Evolutionary conservation across 2,888 invertebrate genomes (phyloP).

Genomic region (Deilephila porcellus): DNA sequence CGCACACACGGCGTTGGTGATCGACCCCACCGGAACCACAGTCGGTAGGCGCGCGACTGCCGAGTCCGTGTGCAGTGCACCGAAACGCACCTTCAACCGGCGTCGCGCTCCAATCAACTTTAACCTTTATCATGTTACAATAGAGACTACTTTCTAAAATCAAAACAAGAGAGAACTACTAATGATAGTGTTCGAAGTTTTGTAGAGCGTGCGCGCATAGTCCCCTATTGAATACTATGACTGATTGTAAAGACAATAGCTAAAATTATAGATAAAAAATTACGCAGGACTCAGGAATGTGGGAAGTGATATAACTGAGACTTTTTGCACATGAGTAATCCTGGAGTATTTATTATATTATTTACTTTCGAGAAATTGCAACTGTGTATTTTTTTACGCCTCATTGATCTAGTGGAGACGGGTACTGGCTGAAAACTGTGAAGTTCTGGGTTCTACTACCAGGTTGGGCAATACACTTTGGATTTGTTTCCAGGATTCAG

Average conservation of each 20-base stretch:
- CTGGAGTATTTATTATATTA: not conserved
- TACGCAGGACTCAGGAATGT: slow-evolving; percentile 64
- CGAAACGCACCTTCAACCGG: slow-evolving; percentile 69
- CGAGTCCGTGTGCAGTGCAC: slow-evolving; percentile 80
- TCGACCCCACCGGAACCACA: slow-evolving; percentile 85
- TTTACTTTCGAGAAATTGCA: not conserved
- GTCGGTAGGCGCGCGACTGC: slow-evolving; percentile 80
- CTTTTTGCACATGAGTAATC: slow-evolving; percentile 18
- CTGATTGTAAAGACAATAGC: slow-evolving; percentile 65
- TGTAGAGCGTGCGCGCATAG: slow-evolving; percentile 79
- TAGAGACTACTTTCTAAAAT: slow-evolving; percentile 46
- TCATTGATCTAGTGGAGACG: too few species aligned
- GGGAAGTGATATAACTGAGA: slow-evolving; percentile 25
- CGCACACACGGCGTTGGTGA: slow-evolving; percentile 73
- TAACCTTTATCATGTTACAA: fast-evolving
- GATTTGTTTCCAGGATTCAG: too few species aligned
- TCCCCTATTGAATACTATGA: slow-evolving; percentile 71
- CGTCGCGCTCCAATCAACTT: slow-evolving; percentile 38
- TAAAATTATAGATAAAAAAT: slow-evolving; percentile 63
- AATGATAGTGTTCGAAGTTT: slow-evolving; percentile 73
- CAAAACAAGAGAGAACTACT: slow-evolving; percentile 44
- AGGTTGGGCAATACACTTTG: too few species aligned
- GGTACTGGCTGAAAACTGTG: too few species aligned
- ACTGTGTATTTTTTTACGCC: not conserved
- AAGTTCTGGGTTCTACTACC: too few species aligned